Evolutionary conservation across 2,888 invertebrate species (phyloP).

Genomic region (Caradrina kadenii): DNA sequence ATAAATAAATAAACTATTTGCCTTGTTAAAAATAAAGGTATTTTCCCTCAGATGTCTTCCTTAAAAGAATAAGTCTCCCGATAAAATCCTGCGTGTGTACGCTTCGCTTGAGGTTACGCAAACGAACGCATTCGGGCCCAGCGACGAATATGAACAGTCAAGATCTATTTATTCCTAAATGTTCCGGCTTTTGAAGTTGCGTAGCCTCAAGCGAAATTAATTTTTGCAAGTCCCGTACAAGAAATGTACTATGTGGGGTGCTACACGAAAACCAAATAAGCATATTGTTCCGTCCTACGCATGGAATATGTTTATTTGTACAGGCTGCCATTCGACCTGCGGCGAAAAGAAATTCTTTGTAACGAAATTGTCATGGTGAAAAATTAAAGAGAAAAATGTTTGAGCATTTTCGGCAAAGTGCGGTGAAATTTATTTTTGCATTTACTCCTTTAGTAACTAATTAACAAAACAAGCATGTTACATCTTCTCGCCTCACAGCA

Average conservation of each 20-base stretch:
- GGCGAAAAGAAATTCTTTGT: conserved; percentile 25
- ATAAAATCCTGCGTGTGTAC: conserved; percentile 5
- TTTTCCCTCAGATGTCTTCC: neutral
- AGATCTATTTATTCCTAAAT: conserved; percentile 31
- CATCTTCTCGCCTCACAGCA: conserved; percentile 23
- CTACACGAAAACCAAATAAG: conserved; percentile 43
- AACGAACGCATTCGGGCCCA: conserved; percentile 23
- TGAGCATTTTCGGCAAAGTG: neutral
- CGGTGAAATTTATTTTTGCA: conserved; percentile 23
- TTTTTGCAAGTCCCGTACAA: conserved; percentile 45
- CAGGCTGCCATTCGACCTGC: conserved; percentile 7
- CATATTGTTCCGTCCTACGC: conserved; percentile 16
- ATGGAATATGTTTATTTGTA: conserved; percentile 37
- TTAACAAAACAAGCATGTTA: conserved; percentile 28
- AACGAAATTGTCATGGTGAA: conserved; percentile 15
- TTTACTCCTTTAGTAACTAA: conserved; percentile 18
- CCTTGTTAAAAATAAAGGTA: too few species aligned
- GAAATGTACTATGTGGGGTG: conserved; percentile 18
- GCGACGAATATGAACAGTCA: conserved; percentile 32
- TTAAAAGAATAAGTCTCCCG: neutral
- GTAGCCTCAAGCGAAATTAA: conserved; percentile 49
- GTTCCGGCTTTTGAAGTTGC: conserved; percentile 47
- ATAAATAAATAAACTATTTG: too few species aligned
- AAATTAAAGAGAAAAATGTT: conserved; percentile 9
- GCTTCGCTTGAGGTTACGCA: conserved; percentile 2